Evolutionary conservation across 2,797 vertebrate genomes (phyloP), one percentile per base, ranked within the genome.

Genomic region (Typhlichthys subterraneus): DNA sequence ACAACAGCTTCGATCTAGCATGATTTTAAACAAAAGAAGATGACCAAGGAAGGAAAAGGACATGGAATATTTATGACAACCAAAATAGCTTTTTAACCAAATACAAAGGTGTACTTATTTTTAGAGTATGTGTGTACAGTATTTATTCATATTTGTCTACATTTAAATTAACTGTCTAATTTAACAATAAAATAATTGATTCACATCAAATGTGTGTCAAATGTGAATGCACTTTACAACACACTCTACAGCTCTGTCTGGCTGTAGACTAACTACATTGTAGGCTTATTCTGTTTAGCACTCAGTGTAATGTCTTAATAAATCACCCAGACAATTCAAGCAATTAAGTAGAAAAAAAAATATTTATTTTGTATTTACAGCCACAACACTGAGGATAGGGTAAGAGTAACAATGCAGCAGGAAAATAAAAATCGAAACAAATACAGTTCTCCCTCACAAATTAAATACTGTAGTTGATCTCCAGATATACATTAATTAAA

Each of bases 291-390:
- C 38, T 42, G 5, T 42, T 42, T 10, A 42, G 38, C 38, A 42
- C 38, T 42, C 38, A 42, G 9, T 52, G 50, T 52, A 19, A 15
- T 52, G 8, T n/a, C 17, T 51, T 15, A 52, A 56, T 55, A 1
- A 38, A 53, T 63, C 6, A 51, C 70, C 14, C 5, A 5, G 47
- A 45, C 48, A 70, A 10, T 38, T 33, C 29, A 61, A 23, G 3
- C 45, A 65, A 4, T 15, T 38, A 64, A 49, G 47, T 73, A 88
- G 85, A 72, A 87, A 88, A 89, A 75, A 73, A 69, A 31, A 31
- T 53, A 63, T 90, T 88, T 88, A 87, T 88, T 84, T 88, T 65
- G 68, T 88, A 89, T 90, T 81, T 89, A 89, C 88, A 89, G 77
- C 73, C 64, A 81, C 51, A 63, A 63, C 75, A 62, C 83, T 10